Evolutionary conservation across 2,797 vertebrate species (phyloP), one percentile per base, ranked within the genome.

Genomic region (Spea hammondii): DNA sequence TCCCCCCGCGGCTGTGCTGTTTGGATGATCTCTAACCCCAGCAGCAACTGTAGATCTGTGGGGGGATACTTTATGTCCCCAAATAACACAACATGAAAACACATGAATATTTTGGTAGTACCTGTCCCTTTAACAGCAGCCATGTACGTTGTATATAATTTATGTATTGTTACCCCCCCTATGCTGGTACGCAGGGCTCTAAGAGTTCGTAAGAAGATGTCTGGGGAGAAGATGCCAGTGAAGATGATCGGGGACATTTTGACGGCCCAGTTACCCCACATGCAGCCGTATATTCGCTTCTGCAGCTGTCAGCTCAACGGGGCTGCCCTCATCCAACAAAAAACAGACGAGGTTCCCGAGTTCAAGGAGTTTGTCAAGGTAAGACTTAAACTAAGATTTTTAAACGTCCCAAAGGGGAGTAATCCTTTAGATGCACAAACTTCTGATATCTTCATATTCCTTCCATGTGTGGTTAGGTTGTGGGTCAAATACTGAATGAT

Each of bases 161-260:
- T 32, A 32, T 32, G 32, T 32, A 32, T 32, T 32, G 32, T 32
- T 32, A 32, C 32, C 32, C 1, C 32, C 3, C 8, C 9, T 64
- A 12, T 53, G 60, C 55, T 13, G 68, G 3, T 32, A n/a, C 4
- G n/a, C 87, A 98, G 97, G 85, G 97, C 97, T 0, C 90, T 99
- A 85, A 90, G 97, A 0, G 97, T 99, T 72, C 94, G 97, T 83
- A 99, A 99, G 93, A 99, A 99, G 91, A 98, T 99, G 97, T 98
- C 97, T 0, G 97, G 97, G 8, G 97, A 99, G 83, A 95, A 94
- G 85, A 99, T 99, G 97, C 97, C 97, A 0, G 96, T 99, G 89
- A 98, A 99, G 92, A 99, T 98, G 97, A 95, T 99, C 0, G 97
- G 97, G 0, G 97, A 99, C 90, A 99, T 99, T 83, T 90, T 99